phyloP scores from a whole-genome alignment of 2,888 invertebrate species.

The Brachypalpus laphriformis region DNA sequence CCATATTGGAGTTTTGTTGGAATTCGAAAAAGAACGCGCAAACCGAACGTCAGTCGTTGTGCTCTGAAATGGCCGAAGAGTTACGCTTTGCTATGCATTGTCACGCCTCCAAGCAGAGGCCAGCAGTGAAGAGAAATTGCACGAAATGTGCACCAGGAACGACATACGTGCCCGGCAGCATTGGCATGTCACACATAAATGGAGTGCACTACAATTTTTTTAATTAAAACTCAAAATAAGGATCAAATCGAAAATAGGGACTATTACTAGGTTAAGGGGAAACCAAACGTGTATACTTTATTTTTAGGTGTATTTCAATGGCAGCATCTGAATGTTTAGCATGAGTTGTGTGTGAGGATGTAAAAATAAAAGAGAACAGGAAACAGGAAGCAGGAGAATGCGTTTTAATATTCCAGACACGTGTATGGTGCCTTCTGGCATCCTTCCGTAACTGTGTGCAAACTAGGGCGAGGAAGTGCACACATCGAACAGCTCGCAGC shows the following conservation, averaged over 20 bases:
- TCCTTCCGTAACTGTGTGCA: no score
- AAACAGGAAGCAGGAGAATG: background rate
- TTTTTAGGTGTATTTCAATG: background rate
- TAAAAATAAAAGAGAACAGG: background rate
- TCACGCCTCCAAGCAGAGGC: slow-evolving; percentile 91
- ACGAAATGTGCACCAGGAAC: slow-evolving; percentile 89
- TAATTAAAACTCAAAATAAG: slow-evolving; percentile 75
- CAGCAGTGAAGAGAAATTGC: slow-evolving; percentile 90
- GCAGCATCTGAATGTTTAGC: background rate
- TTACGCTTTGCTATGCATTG: slow-evolving; percentile 95
- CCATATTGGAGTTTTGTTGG: slow-evolving; percentile 97
- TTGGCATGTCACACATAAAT: slow-evolving; percentile 78
- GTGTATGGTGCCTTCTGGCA: no score
- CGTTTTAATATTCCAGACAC: background rate
- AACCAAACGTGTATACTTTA: background rate
- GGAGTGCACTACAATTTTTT: slow-evolving; percentile 81
- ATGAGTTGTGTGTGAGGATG: background rate
- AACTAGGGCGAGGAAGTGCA: no score
- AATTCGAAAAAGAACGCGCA: slow-evolving; percentile 94
- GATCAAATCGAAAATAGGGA: slow-evolving; percentile 5
- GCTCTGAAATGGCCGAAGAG: slow-evolving; percentile 97
- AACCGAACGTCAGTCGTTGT: slow-evolving; percentile 93
- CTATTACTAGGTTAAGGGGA: background rate
- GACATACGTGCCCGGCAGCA: slow-evolving; percentile 86
- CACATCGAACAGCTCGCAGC: no score